A percentile compares a stretch with the other conserved stretches of the same genome.
Evolutionary conservation across 2,797 vertebrate genomes (phyloP).

Genomic region (Helostoma temminkii): DNA sequence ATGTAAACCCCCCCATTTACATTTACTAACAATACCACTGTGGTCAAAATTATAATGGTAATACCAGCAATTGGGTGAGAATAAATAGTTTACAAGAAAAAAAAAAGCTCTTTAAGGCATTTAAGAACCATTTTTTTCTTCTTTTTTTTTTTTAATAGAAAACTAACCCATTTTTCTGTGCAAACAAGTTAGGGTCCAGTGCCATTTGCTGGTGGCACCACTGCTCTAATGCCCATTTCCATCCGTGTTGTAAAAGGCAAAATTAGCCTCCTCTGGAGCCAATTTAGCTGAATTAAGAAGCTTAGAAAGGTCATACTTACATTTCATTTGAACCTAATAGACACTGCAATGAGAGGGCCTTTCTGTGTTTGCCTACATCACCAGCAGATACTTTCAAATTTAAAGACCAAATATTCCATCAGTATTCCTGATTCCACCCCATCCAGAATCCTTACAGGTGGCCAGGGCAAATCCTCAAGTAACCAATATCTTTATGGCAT

Average conservation of each 20-base stretch:
- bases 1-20: constrained; percentile 71
- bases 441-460: constrained; percentile 52
- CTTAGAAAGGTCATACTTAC: constrained; percentile 77
- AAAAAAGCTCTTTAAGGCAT: constrained; percentile 12
- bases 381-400: constrained; percentile 54
- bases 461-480: constrained; percentile 35
- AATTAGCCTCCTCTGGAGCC: constrained; percentile 75
- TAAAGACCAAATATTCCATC: constrained; percentile 59
- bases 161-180: constrained; percentile 58
- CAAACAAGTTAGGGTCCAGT: constrained; percentile 65
- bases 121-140: constrained; percentile 29
- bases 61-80: constrained; percentile 54
- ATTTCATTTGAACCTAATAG: constrained; percentile 71
- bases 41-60: constrained; percentile 69
- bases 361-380: constrained; percentile 62
- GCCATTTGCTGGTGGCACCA: constrained; percentile 65
- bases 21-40: constrained; percentile 72
- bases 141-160: constrained; percentile 36
- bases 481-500: constrained; percentile 59
- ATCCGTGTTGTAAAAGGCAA: constrained; percentile 66
- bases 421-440: constrained; percentile 50
- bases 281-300: constrained; percentile 74
- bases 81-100: constrained; percentile 48
- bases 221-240: constrained; percentile 62
- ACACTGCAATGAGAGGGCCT: constrained; percentile 46